Conservation (phyloP, 2,888 invertebrate species). For the Yponomeuta plumbellus region DNA sequence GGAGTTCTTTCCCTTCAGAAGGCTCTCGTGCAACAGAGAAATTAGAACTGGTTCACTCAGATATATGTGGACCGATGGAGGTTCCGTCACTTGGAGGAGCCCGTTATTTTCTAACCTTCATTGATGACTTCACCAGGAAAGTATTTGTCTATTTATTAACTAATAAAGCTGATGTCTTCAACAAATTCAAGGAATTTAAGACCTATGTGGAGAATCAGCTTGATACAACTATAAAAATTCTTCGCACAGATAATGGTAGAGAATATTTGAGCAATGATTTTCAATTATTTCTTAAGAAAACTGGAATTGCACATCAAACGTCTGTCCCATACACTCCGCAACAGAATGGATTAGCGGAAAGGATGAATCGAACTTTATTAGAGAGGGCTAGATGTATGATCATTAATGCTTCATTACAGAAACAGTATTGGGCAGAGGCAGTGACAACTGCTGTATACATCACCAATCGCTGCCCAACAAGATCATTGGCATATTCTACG, state of each 20-base stretch:
- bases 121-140: constrained; percentile 24
- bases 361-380: constrained; percentile 12
- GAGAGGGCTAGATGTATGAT: constrained; percentile 12
- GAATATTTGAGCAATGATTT: constrained; percentile 6
- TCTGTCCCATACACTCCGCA: constrained; percentile 12
- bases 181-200: constrained; percentile 9
- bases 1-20: no score
- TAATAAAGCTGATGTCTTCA: constrained; percentile 1
- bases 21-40: constrained; percentile 20
- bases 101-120: constrained; percentile 26
- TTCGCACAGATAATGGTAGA: constrained; percentile 3
- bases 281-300: neutral
- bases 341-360: constrained; percentile 9
- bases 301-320: constrained; percentile 9
- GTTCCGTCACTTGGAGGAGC: constrained; percentile 24
- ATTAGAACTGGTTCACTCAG: constrained; percentile 25
- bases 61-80: constrained; percentile 30
- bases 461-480: constrained; percentile 24
- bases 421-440: constrained; percentile 27
- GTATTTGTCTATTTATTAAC: constrained; percentile 11
- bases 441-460: constrained; percentile 10
- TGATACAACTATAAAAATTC: neutral
- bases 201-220: neutral
- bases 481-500: constrained; percentile 23
- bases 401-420: constrained; percentile 11